Evolutionary conservation across 2,888 invertebrate genomes (phyloP).

Genomic region (Cyclophora punctaria): DNA sequence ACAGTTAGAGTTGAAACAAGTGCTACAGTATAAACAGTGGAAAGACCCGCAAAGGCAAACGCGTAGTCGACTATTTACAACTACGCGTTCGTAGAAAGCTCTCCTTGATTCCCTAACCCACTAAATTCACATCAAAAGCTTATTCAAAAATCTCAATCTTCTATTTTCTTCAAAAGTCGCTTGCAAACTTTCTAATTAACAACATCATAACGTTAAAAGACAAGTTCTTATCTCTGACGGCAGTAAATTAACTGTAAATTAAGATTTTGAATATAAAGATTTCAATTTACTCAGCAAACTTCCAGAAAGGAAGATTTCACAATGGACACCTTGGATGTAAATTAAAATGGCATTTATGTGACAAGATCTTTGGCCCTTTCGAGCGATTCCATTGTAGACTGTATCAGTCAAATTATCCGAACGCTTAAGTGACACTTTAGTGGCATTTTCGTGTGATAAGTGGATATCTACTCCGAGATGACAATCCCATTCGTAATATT

Average conservation of each 20-base stretch:
- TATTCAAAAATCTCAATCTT: neutral
- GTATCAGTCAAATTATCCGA: constrained; percentile 14
- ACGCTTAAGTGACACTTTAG: neutral
- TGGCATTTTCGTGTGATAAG: constrained; percentile 2
- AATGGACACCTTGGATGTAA: constrained; percentile 11
- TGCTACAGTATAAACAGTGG: too few relatives aligned
- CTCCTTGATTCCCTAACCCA: too few relatives aligned
- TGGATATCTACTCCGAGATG: neutral
- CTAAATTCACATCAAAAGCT: too few relatives aligned
- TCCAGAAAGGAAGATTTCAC: constrained; percentile 9
- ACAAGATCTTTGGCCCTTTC: constrained; percentile 3
- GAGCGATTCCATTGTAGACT: constrained; percentile 6
- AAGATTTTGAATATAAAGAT: constrained; percentile 1
- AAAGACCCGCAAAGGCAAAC: too few relatives aligned
- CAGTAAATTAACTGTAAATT: constrained; percentile 1
- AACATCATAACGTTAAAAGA: neutral
- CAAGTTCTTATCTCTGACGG: neutral
- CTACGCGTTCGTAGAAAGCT: too few relatives aligned
- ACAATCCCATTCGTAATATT: too few relatives aligned
- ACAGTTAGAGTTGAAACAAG: too few relatives aligned
- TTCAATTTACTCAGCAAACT: constrained; percentile 3
- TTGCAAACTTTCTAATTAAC: neutral
- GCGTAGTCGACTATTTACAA: too few relatives aligned
- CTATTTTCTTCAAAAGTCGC: neutral
- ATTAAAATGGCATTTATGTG: constrained; percentile 13